Percentiles rank a stretch among this genome's conserved stretches.
Conservation (phyloP, 2,888 invertebrate genomes). For the Amphipoea oculea region DNA sequence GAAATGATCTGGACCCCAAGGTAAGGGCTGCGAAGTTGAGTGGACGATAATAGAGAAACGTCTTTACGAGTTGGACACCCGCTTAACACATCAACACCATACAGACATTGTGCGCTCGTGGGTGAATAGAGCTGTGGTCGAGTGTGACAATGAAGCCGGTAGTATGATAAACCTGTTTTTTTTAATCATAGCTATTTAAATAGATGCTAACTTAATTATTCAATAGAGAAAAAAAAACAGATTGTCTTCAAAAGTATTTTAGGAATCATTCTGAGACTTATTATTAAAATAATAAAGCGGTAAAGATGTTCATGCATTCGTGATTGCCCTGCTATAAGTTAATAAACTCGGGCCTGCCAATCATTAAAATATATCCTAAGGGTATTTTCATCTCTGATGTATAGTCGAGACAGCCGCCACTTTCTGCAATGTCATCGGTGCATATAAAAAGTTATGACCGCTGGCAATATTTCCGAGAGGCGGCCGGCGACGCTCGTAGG, state of each 20-base stretch:
- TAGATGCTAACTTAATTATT: too few species aligned
- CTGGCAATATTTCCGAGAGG: constrained; percentile 88
- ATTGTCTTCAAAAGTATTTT: neutral
- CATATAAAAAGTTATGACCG: constrained; percentile 91
- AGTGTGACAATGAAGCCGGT: constrained; percentile 67
- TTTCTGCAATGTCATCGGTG: constrained; percentile 90
- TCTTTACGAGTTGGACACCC: constrained; percentile 87
- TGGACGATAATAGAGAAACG: constrained; percentile 85
- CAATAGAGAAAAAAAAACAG: neutral
- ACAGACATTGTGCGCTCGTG: constrained; percentile 68
- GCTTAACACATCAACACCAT: constrained; percentile 85
- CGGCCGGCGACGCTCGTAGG: constrained; percentile 79
- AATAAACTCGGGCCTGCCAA: neutral
- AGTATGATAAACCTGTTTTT: constrained; percentile 51
- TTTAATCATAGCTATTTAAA: neutral
- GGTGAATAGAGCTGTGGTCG: constrained; percentile 58
- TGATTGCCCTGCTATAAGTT: neutral
- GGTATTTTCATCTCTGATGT: constrained; percentile 73
- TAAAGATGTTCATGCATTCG: too few species aligned
- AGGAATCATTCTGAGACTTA: too few species aligned
- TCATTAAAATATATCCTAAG: neutral
- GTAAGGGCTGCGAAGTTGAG: constrained; percentile 77
- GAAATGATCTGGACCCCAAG: constrained; percentile 74
- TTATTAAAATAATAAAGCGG: neutral
- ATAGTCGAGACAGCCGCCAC: constrained; percentile 77